These are phyloP conservation scores for Ia io DNA, from an alignment of 2,113 vertebrate species.

Conservation along the genomic window DNA sequence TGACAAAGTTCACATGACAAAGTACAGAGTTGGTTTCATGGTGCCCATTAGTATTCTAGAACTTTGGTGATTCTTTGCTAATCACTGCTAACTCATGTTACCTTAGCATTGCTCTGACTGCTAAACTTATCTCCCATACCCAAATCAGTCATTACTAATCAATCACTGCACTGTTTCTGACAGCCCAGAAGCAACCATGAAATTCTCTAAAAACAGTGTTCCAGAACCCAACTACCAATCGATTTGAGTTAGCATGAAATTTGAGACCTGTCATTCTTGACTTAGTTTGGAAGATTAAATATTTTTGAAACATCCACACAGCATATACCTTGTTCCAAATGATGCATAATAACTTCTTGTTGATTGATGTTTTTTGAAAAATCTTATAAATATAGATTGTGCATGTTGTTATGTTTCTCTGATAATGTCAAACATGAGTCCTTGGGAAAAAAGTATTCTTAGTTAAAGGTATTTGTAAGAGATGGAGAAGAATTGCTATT, in stretches of 20 bases:
- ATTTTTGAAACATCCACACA: neutral
- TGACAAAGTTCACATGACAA: neutral
- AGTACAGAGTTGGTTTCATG: neutral
- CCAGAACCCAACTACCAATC: neutral
- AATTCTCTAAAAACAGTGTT: neutral
- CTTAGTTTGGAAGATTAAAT: constrained; percentile 8
- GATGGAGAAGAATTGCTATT: neutral
- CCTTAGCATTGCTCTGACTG: neutral
- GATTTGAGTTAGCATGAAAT: neutral
- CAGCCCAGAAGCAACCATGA: neutral
- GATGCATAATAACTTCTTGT: neutral
- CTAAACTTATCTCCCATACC: neutral
- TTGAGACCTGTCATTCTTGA: neutral
- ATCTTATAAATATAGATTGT: neutral
- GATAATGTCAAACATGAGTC: neutral
- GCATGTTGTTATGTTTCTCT: neutral
- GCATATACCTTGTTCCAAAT: neutral
- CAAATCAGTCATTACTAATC: neutral
- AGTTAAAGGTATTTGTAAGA: neutral
- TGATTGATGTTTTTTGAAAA: neutral
- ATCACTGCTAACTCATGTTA: neutral
- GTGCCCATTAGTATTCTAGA: neutral
- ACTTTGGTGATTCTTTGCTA: neutral
- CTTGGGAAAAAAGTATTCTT: neutral
- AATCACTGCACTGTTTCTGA: neutral